These are phyloP conservation scores for Elanus axillaris DNA, from an alignment of 2,113 vertebrate species.

Conservation along the genomic window DNA sequence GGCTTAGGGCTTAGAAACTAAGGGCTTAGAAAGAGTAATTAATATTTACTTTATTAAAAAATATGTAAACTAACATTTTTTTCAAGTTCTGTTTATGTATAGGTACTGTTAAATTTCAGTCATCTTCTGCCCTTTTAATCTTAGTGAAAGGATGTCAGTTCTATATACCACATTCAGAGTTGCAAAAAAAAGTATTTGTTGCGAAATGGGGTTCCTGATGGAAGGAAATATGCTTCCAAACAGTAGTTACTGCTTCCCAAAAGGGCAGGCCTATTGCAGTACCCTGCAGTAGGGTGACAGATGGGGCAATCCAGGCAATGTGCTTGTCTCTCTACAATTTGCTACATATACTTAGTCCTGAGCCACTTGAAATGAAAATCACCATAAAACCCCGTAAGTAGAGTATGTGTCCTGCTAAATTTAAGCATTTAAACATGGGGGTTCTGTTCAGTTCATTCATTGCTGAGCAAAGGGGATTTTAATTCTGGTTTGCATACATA, in stretches of 20 bases:
- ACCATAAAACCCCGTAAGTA: rapidly evolving
- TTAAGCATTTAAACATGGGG: neutral
- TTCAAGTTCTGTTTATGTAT: neutral
- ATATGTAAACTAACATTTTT: neutral
- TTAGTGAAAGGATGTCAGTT: neutral
- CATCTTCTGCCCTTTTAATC: neutral
- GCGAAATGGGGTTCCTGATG: neutral
- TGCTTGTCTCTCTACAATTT: neutral
- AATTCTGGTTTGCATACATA: neutral
- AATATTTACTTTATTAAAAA: neutral
- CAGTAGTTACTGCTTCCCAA: neutral
- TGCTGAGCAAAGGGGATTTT: neutral
- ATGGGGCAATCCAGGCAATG: neutral
- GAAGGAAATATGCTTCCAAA: neutral
- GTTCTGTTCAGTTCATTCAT: neutral
- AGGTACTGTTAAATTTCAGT: neutral
- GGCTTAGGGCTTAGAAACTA: too few species aligned
- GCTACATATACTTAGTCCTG: neutral
- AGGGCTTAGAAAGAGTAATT: neutral
- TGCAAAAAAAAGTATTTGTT: neutral
- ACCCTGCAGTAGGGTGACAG: neutral
- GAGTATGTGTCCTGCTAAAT: neutral
- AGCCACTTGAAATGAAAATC: neutral
- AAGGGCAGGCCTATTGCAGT: neutral
- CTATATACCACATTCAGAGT: neutral